These are phyloP conservation scores for Typhlichthys eigenmanni DNA, from an alignment of 2,797 vertebrate genomes.

Conservation along the genomic window DNA sequence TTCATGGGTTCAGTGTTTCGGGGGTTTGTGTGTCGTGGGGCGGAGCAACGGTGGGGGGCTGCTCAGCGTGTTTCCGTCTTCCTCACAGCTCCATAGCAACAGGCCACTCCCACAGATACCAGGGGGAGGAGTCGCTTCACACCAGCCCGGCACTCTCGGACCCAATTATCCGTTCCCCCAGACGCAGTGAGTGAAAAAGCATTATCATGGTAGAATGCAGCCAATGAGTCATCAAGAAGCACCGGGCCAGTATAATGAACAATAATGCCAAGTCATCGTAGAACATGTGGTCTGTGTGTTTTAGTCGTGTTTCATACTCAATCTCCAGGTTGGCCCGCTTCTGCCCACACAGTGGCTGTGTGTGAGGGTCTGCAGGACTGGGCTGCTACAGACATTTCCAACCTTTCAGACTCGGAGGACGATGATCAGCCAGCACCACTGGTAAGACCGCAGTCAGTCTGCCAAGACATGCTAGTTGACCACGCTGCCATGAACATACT, in stretches of 20 bases:
- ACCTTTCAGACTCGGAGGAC: constrained; percentile 85
- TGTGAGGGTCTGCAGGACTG: constrained; percentile 87
- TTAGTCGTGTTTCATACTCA: constrained; percentile 8
- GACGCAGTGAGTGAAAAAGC: constrained; percentile 74
- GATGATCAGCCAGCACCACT: constrained; percentile 82
- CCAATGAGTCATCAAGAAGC: too few relatives aligned
- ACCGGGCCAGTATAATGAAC: too few relatives aligned
- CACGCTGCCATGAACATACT: neutral
- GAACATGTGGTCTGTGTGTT: neutral
- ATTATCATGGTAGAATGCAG: neutral
- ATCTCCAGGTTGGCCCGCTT: constrained; percentile 82
- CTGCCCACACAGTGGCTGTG: constrained; percentile 83
- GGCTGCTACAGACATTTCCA: constrained; percentile 83
- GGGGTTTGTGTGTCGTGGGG: constrained; percentile 79
- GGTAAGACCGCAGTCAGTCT: constrained; percentile 71
- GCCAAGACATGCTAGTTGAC: neutral
- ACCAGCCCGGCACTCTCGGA: constrained; percentile 77
- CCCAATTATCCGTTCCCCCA: constrained; percentile 73
- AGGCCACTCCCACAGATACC: constrained; percentile 65
- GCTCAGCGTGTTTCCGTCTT: constrained; percentile 83
- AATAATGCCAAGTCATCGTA: too few relatives aligned
- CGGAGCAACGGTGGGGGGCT: constrained; percentile 74
- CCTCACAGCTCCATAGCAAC: constrained; percentile 83
- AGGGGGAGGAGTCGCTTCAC: constrained; percentile 78
- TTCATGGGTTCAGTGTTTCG: constrained; percentile 66